Evolutionary conservation across 2,113 vertebrate genomes (phyloP).

Genomic region (Nettapus auritus): DNA sequence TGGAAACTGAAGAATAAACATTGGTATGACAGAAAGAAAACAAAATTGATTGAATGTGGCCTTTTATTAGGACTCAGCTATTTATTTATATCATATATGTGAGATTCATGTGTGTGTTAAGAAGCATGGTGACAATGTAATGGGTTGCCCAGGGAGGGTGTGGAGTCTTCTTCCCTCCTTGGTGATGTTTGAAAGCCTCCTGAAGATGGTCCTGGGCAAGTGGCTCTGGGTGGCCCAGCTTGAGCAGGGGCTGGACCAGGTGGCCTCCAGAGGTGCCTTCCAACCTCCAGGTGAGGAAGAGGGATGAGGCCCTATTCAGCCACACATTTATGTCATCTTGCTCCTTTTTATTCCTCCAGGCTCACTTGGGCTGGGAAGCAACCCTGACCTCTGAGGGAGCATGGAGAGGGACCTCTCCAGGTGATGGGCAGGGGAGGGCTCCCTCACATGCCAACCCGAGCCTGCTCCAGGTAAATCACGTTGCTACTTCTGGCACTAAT

Average conservation of each 20-base stretch:
- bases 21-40: background rate
- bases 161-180: too few relatives aligned
- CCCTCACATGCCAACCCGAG: background rate
- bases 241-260: too few relatives aligned
- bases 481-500: background rate
- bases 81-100: background rate
- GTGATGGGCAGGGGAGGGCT: background rate
- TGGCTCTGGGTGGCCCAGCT: too few relatives aligned
- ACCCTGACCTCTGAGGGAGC: background rate
- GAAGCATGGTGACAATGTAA: accelerated
- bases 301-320: background rate
- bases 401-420: accelerated
- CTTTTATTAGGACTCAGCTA: background rate
- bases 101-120: background rate
- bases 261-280: too few relatives aligned
- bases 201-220: too few relatives aligned
- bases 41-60: background rate
- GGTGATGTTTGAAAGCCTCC: too few relatives aligned
- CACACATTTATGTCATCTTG: background rate
- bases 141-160: too few relatives aligned
- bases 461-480: background rate
- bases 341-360: background rate
- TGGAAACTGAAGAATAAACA: background rate
- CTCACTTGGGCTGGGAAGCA: background rate
- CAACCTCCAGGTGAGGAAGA: background rate